phyloP scores from a whole-genome alignment of 2,797 vertebrate genomes.

The Amniataba percoides region DNA sequence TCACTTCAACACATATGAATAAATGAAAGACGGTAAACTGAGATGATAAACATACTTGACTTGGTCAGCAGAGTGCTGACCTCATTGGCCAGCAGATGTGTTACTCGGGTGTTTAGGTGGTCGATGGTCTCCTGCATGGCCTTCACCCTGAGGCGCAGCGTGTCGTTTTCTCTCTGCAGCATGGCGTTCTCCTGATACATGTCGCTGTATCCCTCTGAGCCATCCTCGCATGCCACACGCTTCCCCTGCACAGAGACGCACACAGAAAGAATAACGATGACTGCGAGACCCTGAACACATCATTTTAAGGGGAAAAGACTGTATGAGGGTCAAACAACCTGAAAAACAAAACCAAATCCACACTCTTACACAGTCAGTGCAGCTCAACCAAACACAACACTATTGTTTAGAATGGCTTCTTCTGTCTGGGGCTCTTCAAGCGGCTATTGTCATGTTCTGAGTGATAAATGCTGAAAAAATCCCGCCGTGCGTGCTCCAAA shows the following conservation, averaged over 20 bases:
- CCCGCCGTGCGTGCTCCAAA: conserved; percentile 51
- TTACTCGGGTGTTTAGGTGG: conserved; percentile 93
- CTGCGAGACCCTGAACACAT: background rate
- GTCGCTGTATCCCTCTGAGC: conserved; percentile 92
- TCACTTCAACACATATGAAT: background rate
- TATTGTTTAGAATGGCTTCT: conserved; percentile 26
- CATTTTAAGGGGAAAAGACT: background rate
- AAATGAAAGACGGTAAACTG: background rate
- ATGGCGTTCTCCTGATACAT: conserved; percentile 94
- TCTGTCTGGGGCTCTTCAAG: conserved; percentile 35
- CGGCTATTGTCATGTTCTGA: conserved; percentile 57
- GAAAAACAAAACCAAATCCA: conserved; percentile 12
- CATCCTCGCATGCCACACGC: conserved; percentile 91
- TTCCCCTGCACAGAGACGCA: conserved; percentile 88
- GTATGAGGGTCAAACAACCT: background rate
- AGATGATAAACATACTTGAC: conserved; percentile 83
- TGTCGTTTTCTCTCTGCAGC: conserved; percentile 93
- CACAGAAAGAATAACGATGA: background rate
- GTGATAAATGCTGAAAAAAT: conserved; percentile 43
- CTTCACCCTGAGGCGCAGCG: conserved; percentile 92
- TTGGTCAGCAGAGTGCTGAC: conserved; percentile 92
- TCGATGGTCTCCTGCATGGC: conserved; percentile 99
- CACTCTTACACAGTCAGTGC: background rate
- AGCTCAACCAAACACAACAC: conserved; percentile 26
- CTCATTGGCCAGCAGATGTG: conserved; percentile 94